phyloP scores from a whole-genome alignment of 2,888 invertebrate species.

The Catocala nupta region DNA sequence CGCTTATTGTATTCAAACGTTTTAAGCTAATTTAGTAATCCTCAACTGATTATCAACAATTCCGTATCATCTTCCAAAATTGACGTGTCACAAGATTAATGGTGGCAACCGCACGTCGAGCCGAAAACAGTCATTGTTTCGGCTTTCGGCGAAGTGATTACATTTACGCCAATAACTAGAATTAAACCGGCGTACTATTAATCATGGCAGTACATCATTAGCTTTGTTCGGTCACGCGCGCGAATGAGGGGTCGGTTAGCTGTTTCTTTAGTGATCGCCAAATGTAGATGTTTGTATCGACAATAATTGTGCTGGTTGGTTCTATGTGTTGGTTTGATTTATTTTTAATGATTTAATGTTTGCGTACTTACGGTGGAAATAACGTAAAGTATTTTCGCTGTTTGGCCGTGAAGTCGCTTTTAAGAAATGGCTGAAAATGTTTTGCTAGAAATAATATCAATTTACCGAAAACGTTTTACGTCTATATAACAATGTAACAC shows the following conservation, averaged over 20 bases:
- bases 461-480: too few relatives aligned
- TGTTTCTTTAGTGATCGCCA: slow-evolving; percentile 17
- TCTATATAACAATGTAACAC: too few relatives aligned
- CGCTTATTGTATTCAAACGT: not conserved
- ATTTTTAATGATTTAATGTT: too few relatives aligned
- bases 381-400: too few relatives aligned
- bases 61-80: slow-evolving; percentile 41
- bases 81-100: slow-evolving; percentile 64
- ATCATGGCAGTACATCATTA: slow-evolving; percentile 70
- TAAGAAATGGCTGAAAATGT: too few relatives aligned
- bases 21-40: slow-evolving; percentile 3
- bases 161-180: slow-evolving; percentile 72
- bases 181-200: slow-evolving; percentile 70
- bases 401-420: too few relatives aligned
- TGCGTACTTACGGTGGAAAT: too few relatives aligned
- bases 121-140: slow-evolving; percentile 57
- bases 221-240: slow-evolving; percentile 62
- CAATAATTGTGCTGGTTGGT: not conserved
- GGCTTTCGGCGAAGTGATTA: slow-evolving; percentile 65
- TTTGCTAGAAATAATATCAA: too few relatives aligned
- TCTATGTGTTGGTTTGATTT: not conserved
- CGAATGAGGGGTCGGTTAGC: slow-evolving; percentile 23
- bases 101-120: slow-evolving; percentile 39
- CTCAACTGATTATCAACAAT: slow-evolving; percentile 36
- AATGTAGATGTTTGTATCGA: slow-evolving; percentile 6